phyloP scores from a whole-genome alignment of 2,113 vertebrate genomes.

The Telmatochromis sp. region DNA sequence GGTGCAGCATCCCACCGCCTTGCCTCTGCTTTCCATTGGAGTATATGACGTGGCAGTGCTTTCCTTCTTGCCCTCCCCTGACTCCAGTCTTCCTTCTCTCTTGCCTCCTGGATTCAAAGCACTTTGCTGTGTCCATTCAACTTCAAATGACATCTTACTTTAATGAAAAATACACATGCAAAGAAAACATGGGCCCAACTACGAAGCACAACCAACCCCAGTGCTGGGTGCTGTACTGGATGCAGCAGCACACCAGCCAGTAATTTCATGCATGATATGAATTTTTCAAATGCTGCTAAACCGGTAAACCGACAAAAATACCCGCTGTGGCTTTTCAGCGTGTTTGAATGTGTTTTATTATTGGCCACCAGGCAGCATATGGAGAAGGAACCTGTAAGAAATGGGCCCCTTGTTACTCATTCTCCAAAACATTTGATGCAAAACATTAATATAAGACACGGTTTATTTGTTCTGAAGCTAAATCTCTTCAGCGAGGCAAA shows the following conservation, averaged over 20 bases:
- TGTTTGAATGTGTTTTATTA: not conserved
- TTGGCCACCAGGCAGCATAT: not conserved
- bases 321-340: not conserved
- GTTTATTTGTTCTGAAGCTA: not conserved
- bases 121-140: slow-evolving; percentile 10
- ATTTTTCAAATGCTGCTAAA: not conserved
- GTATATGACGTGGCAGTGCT: slow-evolving; percentile 11
- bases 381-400: not conserved
- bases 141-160: slow-evolving; percentile 41
- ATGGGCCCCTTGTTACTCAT: not conserved
- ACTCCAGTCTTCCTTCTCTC: not conserved
- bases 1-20: not conserved
- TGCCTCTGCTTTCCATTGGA: not conserved
- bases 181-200: slow-evolving; percentile 1
- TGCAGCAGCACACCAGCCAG: not conserved
- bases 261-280: not conserved
- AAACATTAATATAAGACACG: not conserved
- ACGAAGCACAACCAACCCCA: not conserved
- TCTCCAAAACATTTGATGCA: not conserved
- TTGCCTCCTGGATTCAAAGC: slow-evolving; percentile 40
- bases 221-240: not conserved
- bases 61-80: slow-evolving; percentile 19
- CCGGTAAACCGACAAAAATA: not conserved
- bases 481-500: not conserved
- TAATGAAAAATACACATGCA: slow-evolving; percentile 13